Evolutionary conservation across 2,797 vertebrate genomes (phyloP).

Genomic region (Meriones psammophilus): DNA sequence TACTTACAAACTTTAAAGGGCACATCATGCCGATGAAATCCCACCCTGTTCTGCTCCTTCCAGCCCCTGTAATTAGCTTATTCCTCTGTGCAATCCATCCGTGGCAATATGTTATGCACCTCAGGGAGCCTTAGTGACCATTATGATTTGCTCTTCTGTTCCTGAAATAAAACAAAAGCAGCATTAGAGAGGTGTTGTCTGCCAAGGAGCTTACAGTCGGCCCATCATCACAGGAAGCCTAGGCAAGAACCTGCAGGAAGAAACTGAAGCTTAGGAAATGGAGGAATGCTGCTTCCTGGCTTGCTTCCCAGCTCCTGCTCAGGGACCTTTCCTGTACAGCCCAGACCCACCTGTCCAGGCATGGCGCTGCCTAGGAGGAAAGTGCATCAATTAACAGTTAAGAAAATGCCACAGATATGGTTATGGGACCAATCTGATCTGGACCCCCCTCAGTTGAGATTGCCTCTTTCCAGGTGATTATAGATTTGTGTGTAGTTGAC

Average conservation of each 20-base stretch:
- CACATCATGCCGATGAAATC: background rate
- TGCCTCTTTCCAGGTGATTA: background rate
- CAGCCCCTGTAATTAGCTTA: background rate
- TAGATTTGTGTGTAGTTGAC: background rate
- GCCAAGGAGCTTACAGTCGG: background rate
- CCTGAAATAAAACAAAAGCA: background rate
- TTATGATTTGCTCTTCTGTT: background rate
- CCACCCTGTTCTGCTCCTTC: background rate
- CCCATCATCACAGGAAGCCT: background rate
- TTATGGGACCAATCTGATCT: background rate
- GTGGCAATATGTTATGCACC: background rate
- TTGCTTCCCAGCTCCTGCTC: too few species aligned
- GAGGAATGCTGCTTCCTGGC: background rate
- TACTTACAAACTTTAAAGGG: background rate
- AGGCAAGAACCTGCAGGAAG: background rate
- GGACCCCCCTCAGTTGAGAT: too few species aligned
- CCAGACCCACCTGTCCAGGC: background rate
- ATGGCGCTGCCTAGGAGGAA: background rate
- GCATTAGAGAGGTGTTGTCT: background rate
- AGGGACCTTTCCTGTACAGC: background rate
- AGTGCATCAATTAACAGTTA: background rate
- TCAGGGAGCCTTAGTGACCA: background rate
- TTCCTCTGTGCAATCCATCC: background rate
- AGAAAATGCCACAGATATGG: background rate
- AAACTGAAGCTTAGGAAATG: too few species aligned